Percentiles rank a stretch among this genome's conserved stretches.
These are phyloP conservation scores for Drosophila pseudotalamancana DNA, from an alignment of 2,888 invertebrate genomes.

Conservation along the genomic window DNA sequence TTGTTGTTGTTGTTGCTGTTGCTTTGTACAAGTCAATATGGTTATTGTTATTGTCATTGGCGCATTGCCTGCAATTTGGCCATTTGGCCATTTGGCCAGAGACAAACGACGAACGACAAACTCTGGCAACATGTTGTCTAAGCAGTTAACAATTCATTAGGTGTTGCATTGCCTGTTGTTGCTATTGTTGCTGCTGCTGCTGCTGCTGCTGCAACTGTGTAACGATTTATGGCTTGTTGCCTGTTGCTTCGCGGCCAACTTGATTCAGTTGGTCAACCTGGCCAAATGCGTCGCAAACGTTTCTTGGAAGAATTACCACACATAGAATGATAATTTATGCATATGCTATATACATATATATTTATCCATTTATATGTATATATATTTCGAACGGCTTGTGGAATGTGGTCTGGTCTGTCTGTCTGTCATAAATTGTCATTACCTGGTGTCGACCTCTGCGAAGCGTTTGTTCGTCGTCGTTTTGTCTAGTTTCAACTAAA, in stretches of 20 bases:
- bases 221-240: conserved; percentile 71
- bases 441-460: conserved; percentile 12
- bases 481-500: conserved; percentile 27
- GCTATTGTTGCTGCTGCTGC: conserved; percentile 30
- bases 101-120: conserved; percentile 40
- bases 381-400: conserved; percentile 21
- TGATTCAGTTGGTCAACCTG: conserved; percentile 53
- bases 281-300: conserved; percentile 58
- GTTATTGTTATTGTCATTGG: conserved; percentile 72
- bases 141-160: conserved; percentile 82
- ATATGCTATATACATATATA: background rate
- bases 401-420: conserved; percentile 33
- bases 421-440: conserved; percentile 48
- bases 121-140: conserved; percentile 59
- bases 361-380: background rate
- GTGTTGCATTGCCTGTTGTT: conserved; percentile 57
- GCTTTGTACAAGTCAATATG: conserved; percentile 70
- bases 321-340: conserved; percentile 53
- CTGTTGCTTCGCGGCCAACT: conserved; percentile 50
- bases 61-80: conserved; percentile 66
- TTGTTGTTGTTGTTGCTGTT: conserved; percentile 36
- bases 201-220: conserved; percentile 48
- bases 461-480: conserved; percentile 1
- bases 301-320: conserved; percentile 72
- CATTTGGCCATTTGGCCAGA: conserved; percentile 56